Conservation (phyloP, 2,113 vertebrate species). For the Ceyx margarethae region DNA sequence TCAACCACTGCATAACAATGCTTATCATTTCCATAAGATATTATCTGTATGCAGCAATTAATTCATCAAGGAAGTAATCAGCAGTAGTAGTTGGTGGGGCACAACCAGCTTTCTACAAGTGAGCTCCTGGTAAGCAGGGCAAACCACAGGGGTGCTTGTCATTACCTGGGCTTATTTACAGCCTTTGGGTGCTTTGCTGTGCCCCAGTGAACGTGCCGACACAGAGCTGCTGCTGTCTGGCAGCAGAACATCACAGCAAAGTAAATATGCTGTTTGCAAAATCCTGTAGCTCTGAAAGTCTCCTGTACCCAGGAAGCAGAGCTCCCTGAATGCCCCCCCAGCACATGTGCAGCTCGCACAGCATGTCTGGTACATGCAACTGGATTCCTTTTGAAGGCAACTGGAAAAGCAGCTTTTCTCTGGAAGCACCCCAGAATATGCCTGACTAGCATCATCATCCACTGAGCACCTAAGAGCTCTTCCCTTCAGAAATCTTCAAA, state of each 20-base stretch:
- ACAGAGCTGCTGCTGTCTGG: not conserved
- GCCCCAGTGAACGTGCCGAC: no score
- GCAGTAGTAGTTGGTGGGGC: not conserved
- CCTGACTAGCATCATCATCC: not conserved
- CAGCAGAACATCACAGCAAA: not conserved
- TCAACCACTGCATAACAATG: not conserved
- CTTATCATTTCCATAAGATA: not conserved
- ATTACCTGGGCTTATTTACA: fast-evolving
- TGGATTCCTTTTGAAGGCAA: not conserved
- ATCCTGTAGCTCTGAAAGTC: not conserved
- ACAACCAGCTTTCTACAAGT: not conserved
- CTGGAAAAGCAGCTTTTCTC: not conserved
- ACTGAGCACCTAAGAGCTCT: not conserved
- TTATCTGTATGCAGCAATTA: not conserved
- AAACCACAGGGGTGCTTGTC: not conserved
- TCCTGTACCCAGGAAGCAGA: not conserved
- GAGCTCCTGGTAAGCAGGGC: not conserved
- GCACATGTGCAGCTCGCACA: not conserved
- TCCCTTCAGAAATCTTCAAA: not conserved
- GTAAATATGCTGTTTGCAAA: not conserved
- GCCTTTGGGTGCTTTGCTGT: not conserved
- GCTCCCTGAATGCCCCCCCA: fast-evolving
- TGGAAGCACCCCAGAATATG: not conserved
- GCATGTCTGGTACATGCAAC: not conserved
- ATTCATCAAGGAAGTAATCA: not conserved